Evolutionary conservation across 2,113 vertebrate genomes (phyloP).

Genomic region (Desmodus rotundus): DNA sequence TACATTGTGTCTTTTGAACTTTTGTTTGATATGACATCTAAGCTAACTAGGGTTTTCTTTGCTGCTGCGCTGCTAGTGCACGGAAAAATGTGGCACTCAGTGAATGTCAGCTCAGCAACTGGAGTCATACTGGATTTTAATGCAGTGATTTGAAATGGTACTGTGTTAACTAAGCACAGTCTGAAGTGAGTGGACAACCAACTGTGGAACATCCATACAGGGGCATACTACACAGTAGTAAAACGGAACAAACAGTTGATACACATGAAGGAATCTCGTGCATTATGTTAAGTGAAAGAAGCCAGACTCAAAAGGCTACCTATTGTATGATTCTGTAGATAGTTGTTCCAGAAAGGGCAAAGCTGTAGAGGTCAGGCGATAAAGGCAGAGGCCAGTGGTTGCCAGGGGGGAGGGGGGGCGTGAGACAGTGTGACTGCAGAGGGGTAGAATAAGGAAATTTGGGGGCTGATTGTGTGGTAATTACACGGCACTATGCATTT

Average conservation of each 20-base stretch:
- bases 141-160: not conserved
- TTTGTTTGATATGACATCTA: not conserved
- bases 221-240: not conserved
- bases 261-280: not conserved
- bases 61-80: not conserved
- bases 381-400: not conserved
- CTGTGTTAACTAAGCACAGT: not conserved
- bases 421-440: not conserved
- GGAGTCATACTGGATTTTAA: not conserved
- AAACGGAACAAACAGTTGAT: not conserved
- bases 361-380: not conserved
- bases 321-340: fast-evolving
- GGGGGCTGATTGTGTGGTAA: not conserved
- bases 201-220: not conserved
- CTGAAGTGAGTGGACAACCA: not conserved
- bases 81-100: not conserved
- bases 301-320: not conserved
- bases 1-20: not conserved
- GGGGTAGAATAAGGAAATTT: not conserved
- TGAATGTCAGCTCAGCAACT: not conserved
- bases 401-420: fast-evolving
- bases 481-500: fast-evolving
- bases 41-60: not conserved
- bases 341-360: not conserved
- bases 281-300: not conserved